Conservation (phyloP, 2,888 invertebrate species). For the Helobdella robusta region DNA sequence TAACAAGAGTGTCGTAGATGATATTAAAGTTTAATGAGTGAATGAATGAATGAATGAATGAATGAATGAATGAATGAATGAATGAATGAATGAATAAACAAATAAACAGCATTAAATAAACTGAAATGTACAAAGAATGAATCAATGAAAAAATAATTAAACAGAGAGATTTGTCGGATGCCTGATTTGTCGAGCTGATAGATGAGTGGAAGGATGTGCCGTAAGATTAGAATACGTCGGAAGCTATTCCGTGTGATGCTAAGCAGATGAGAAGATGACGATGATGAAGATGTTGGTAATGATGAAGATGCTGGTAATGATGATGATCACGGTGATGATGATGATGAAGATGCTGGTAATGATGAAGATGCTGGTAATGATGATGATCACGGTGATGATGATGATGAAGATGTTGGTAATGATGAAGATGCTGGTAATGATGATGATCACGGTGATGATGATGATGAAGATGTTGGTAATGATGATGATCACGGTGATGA, state of each 20-base stretch:
- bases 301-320: neutral
- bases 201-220: too few relatives aligned
- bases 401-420: conserved; percentile 21
- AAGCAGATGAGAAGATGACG: too few relatives aligned
- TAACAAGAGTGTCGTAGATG: too few relatives aligned
- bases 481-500: conserved; percentile 16
- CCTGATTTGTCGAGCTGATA: too few relatives aligned
- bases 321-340: conserved; percentile 17
- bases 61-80: neutral
- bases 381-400: conserved; percentile 23
- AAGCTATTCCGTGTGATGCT: too few relatives aligned
- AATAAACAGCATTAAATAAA: too few relatives aligned
- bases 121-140: too few relatives aligned
- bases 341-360: conserved; percentile 24
- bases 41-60: neutral
- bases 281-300: neutral
- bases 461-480: neutral
- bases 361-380: conserved; percentile 22
- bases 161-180: too few relatives aligned
- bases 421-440: conserved; percentile 24
- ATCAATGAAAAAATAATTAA: too few relatives aligned
- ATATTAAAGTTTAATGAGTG: too few relatives aligned
- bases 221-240: too few relatives aligned
- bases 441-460: conserved; percentile 19
- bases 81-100: neutral